phyloP scores from a whole-genome alignment of 2,888 invertebrate genomes.

The Deilephila porcellus region DNA sequence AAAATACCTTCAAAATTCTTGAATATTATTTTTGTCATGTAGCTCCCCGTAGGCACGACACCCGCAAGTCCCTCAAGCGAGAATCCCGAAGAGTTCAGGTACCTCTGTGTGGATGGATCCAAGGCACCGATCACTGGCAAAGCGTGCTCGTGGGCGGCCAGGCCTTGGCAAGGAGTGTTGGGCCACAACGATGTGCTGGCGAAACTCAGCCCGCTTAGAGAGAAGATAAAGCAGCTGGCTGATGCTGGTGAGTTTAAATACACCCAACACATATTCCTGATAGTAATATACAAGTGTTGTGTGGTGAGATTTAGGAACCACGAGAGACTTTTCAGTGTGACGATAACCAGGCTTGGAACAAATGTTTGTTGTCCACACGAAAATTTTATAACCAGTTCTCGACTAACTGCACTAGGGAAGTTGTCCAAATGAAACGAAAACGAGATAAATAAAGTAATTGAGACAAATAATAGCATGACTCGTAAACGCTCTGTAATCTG shows the following conservation, averaged over 20 bases:
- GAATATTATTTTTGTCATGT: slow-evolving; percentile 8
- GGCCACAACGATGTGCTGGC: slow-evolving; percentile 87
- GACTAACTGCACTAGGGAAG: too few relatives aligned
- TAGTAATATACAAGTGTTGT: too few relatives aligned
- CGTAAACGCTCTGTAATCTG: too few relatives aligned
- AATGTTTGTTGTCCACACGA: too few relatives aligned
- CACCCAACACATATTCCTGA: not conserved
- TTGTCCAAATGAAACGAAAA: too few relatives aligned
- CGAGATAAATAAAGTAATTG: too few relatives aligned
- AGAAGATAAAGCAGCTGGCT: slow-evolving; percentile 83
- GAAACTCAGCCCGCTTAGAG: slow-evolving; percentile 78
- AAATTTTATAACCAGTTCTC: too few relatives aligned
- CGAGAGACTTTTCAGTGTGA: too few relatives aligned
- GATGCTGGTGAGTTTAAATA: slow-evolving; percentile 63
- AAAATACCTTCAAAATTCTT: not conserved
- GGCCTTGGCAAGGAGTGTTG: slow-evolving; percentile 93
- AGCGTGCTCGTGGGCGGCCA: slow-evolving; percentile 91
- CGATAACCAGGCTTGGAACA: too few relatives aligned
- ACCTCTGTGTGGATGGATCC: slow-evolving; percentile 92
- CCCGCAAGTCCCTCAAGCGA: slow-evolving; percentile 85
- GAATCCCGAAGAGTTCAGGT: slow-evolving; percentile 88
- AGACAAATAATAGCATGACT: too few relatives aligned
- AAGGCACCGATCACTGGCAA: slow-evolving; percentile 87
- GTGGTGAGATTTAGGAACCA: too few relatives aligned
- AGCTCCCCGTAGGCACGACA: slow-evolving; percentile 86